These are phyloP conservation scores for Nannospalax galili DNA, from an alignment of 2,113 vertebrate species.

Conservation along the genomic window DNA sequence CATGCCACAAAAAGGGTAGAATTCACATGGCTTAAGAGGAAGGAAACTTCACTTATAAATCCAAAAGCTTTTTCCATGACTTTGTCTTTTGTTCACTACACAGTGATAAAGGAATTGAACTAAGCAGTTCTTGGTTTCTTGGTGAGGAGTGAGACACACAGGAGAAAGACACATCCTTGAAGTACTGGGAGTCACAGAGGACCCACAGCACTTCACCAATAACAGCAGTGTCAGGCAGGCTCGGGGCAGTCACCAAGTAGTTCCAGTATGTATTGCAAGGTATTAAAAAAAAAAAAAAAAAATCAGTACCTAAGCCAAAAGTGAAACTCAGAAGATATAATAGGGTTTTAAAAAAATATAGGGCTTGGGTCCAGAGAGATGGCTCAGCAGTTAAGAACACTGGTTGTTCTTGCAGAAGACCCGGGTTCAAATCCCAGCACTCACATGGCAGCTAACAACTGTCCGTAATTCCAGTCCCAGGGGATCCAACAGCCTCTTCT, in stretches of 20 bases:
- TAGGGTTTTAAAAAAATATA: no score
- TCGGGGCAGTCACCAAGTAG: not conserved
- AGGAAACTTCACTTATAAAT: not conserved
- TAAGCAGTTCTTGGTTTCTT: not conserved
- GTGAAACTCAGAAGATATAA: constrained; percentile 3
- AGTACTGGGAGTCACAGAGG: not conserved
- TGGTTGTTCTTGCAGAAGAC: no score
- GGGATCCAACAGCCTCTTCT: no score
- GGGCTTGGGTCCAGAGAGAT: not conserved
- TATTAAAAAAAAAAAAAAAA: no score
- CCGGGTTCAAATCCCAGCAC: no score
- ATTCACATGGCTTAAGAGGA: not conserved
- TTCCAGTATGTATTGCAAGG: not conserved
- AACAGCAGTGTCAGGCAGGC: no score
- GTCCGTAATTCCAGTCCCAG: no score
- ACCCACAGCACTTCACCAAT: not conserved
- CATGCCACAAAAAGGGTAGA: not conserved
- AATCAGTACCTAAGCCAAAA: constrained; percentile 34
- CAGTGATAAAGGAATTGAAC: not conserved
- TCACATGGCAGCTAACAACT: no score
- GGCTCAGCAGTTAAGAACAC: no score
- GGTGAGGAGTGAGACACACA: not conserved
- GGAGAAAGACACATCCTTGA: not conserved
- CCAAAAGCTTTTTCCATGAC: not conserved
- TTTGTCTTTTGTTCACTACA: not conserved